These are phyloP conservation scores for Aporophyla lueneburgensis DNA, from an alignment of 2,888 invertebrate species.

Conservation along the genomic window DNA sequence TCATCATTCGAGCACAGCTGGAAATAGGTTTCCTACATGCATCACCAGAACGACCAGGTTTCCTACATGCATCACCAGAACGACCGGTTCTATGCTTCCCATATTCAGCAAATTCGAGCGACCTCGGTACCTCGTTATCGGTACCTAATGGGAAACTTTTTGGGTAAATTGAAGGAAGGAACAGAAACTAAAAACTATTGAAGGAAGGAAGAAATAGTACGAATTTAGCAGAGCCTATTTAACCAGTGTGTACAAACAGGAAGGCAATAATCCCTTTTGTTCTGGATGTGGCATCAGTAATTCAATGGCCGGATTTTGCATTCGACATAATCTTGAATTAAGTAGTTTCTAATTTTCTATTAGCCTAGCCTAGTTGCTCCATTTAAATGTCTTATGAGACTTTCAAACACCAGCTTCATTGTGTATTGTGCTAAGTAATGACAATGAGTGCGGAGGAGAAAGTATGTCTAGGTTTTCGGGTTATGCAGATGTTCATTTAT, in stretches of 20 bases:
- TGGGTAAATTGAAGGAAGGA: background rate
- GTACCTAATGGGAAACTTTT: background rate
- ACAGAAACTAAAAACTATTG: background rate
- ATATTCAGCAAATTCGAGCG: background rate
- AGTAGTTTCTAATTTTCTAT: slow-evolving; percentile 20
- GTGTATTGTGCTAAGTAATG: slow-evolving; percentile 57
- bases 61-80: background rate
- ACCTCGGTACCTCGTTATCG: background rate
- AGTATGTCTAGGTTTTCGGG: slow-evolving; percentile 58
- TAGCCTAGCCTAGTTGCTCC: slow-evolving; percentile 3
- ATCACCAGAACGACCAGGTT: background rate
- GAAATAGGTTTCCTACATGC: background rate
- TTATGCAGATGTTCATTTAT: slow-evolving; percentile 31
- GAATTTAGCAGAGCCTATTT: background rate
- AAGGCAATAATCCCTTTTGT: background rate
- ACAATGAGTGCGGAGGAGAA: slow-evolving; percentile 57
- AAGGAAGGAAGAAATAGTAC: background rate
- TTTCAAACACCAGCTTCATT: slow-evolving; percentile 28
- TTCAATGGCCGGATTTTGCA: background rate
- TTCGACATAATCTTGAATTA: background rate
- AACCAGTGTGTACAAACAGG: background rate
- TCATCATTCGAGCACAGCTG: background rate
- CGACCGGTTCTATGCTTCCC: background rate
- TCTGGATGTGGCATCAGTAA: background rate
- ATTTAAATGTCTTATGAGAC: slow-evolving; percentile 25